Evolutionary conservation across 2,888 invertebrate species (phyloP), one percentile per base, ranked within the genome.

Genomic region (Hemithea aestivaria): DNA sequence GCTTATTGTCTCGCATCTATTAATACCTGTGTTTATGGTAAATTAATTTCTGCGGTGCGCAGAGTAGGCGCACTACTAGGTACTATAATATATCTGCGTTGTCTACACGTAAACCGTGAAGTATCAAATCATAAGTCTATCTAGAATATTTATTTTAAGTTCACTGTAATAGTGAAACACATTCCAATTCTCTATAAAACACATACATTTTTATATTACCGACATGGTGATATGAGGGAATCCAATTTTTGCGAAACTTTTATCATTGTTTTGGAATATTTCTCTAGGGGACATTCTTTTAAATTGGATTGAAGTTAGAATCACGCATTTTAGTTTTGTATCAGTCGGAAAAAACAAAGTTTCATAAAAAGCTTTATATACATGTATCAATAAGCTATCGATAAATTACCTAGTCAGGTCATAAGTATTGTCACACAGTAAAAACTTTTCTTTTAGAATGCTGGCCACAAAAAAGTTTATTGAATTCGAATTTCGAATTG

Each of bases 1-100:
- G 73, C 77, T 75, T 81, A 79, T 81, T 84, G 82, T 84, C 83
- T 83, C 73, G 75, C 70, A 67, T 78, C 81, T 82, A 82, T 81
- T 83, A 77, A 78, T 77, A 73, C 66, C 69, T 60, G 68, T 73
- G 73, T 76, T 74, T 81, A 76, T 75, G 62, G 68, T 58, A 67
- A 79, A 80, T 79, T 80, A 78, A 77, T 81, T 73, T 75, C 62
- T 67, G 62, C 66, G 61, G 61, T 62, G 16, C 5, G 16, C n/a
- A n/a, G 16, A 4, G 58, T 61, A 62, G 56, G 29, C 44, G 39
- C 27, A 55, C 54, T 53, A n/a, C 53, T 37, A 45, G 43, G 53
- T 53, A n/a, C n/a, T n/a, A n/a, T n/a, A n/a, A 58, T 47, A 31
- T 47, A 45, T 43, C 42, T 48, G 45, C 40, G 40, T 45, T 41